These are phyloP conservation scores for Ovis canadensis DNA, from an alignment of 2,113 vertebrate genomes.

Conservation along the genomic window DNA sequence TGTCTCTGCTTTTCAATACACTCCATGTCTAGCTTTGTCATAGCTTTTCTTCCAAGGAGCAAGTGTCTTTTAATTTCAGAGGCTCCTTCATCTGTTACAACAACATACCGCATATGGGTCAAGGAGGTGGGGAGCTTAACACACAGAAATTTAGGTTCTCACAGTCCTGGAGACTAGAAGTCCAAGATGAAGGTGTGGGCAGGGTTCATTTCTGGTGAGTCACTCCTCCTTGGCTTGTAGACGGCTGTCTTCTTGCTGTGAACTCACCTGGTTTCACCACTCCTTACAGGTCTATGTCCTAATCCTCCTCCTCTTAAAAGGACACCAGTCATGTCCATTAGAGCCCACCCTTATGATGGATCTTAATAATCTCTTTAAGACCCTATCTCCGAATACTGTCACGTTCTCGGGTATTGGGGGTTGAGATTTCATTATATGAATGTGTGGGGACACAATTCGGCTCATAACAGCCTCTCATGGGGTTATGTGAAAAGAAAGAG, in stretches of 20 bases:
- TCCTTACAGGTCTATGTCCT: neutral
- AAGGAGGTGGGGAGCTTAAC: neutral
- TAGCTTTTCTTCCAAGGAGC: neutral
- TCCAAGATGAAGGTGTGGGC: neutral
- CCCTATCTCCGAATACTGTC: neutral
- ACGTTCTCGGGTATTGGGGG: neutral
- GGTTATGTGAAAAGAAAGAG: neutral
- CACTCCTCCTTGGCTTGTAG: neutral
- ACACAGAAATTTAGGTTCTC: neutral
- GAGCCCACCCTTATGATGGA: neutral
- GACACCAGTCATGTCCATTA: neutral
- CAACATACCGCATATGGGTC: fast-evolving
- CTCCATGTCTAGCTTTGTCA: neutral
- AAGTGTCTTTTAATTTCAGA: neutral
- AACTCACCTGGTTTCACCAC: neutral
- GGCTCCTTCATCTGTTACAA: neutral
- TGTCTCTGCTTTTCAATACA: neutral
- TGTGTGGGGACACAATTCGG: no score
- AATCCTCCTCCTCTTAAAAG: neutral
- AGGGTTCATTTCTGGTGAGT: no score
- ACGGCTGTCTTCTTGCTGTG: neutral
- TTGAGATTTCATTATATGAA: neutral
- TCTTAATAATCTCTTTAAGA: neutral
- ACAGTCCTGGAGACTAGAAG: neutral
- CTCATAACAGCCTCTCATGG: no score